phyloP scores from a whole-genome alignment of 1,140 invertebrate genomes.

The Pseudomyrmex flavicornis region DNA sequence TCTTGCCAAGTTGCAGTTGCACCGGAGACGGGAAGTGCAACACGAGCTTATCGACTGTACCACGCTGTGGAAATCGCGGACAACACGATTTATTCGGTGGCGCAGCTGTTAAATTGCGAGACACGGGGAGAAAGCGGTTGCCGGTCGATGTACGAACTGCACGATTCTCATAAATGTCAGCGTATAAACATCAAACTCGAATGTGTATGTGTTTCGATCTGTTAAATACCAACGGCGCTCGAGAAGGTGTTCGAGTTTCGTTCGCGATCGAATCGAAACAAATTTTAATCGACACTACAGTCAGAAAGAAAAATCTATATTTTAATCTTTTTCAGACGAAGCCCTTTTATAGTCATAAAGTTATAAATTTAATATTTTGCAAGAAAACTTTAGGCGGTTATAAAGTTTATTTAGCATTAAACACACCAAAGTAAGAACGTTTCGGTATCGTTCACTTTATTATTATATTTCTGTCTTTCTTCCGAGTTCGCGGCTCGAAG shows the following conservation, averaged over 20 bases:
- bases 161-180: slow-evolving; percentile 49
- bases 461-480: not conserved
- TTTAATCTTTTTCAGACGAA: no score
- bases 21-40: not conserved
- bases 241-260: not conserved
- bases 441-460: not conserved
- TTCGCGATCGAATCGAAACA: no score
- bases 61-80: slow-evolving; percentile 26
- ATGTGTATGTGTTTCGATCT: not conserved
- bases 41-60: slow-evolving; percentile 28
- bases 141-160: slow-evolving; percentile 16
- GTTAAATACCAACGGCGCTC: not conserved
- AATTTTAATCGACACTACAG: no score
- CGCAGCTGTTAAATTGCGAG: slow-evolving; percentile 34
- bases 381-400: not conserved
- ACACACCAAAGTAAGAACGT: no score
- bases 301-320: no score
- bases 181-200: slow-evolving; percentile 25
- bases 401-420: not conserved
- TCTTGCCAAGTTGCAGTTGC: not conserved
- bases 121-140: slow-evolving; percentile 15
- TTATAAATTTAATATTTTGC: not conserved
- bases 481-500: not conserved
- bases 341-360: not conserved
- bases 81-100: slow-evolving; percentile 41